A percentile compares a stretch with the other conserved stretches of the same genome.
These are phyloP conservation scores for Drosophila kepulauana DNA, from an alignment of 1,140 invertebrate species.

Conservation along the genomic window DNA sequence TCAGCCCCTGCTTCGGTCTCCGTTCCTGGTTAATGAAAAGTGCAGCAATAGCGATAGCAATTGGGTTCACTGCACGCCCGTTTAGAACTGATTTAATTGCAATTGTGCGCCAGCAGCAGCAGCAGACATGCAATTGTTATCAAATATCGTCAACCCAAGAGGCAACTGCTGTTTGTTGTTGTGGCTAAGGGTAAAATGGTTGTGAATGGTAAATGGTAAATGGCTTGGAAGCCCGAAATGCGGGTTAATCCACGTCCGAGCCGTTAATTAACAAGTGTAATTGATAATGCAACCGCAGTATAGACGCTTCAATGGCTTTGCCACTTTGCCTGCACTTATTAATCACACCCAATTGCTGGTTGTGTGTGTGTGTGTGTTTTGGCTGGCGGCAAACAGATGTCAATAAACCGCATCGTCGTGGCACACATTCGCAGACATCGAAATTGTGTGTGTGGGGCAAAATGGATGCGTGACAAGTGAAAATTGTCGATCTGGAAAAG, in stretches of 20 bases:
- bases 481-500: constrained; percentile 59
- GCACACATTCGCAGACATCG: constrained; percentile 64
- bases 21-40: constrained; percentile 46
- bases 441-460: constrained; percentile 25
- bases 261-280: constrained; percentile 79
- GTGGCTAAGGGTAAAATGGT: not conserved
- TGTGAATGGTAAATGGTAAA: constrained; percentile 23
- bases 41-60: constrained; percentile 33
- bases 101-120: constrained; percentile 59
- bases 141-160: constrained; percentile 56
- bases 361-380: constrained; percentile 1
- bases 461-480: constrained; percentile 74
- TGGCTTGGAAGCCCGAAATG: constrained; percentile 53
- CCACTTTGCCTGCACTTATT: constrained; percentile 50
- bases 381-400: constrained; percentile 54
- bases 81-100: constrained; percentile 82
- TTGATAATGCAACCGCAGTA: constrained; percentile 60
- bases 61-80: constrained; percentile 63
- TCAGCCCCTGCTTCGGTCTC: not conserved
- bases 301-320: constrained; percentile 28
- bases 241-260: constrained; percentile 56
- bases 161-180: constrained; percentile 5
- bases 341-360: constrained; percentile 43
- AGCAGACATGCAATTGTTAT: constrained; percentile 77
- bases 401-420: constrained; percentile 60